Base-by-base conservation (phyloP, 2,113 vertebrate genomes). In the Protobothrops flavoviridis region DNA sequence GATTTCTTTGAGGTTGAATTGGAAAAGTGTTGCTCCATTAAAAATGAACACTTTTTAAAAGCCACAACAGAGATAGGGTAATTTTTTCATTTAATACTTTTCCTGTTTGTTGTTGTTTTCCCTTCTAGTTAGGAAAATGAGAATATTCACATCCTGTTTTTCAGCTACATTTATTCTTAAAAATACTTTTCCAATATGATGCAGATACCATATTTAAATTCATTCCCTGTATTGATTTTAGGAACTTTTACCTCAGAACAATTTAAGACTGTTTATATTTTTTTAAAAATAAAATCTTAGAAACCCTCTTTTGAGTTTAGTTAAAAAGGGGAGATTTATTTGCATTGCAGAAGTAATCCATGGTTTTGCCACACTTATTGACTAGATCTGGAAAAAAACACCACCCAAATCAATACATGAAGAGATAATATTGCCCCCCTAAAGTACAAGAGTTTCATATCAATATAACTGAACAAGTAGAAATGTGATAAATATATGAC, bases 371-470 rank as follows among this genome's bases (percentile, higher is more conserved):
- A 64, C 86, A 61, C 64, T 88, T 69, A 52, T 69, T 50, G 33
- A 87, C 55, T 17, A 59, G 48, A 3, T 4, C 56, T 33, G 55
- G 29, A 24, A 23, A 17, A 50, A 23, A 9, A 1, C 6, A 12
- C 64, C 45, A 93, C 1, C 64, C 64, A 87, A 0, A 53, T 0
- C 0, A 5, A 0, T 64, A 2, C n/a, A 88, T 39, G 3, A 55
- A 21, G 21, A 59, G 24, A 6, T 64, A 61, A 43, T 90, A 90
- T 17, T 21, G 12, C 3, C 21, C 45, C 2, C 4, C 20, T 45
- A 64, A 64, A 48, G 12, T 64, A 26, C 0, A 0, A 23, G 0
- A 0, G 5, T n/a, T 92, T n/a, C 45, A 23, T 91, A 91, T 39
- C 50, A 93, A 93, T 20, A 88, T 26, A 69, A 90, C 2, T 52